Percentiles rank a stretch among this genome's conserved stretches.
phyloP scores from a whole-genome alignment of 2,797 vertebrate genomes.

The Trichosurus vulpecula region DNA sequence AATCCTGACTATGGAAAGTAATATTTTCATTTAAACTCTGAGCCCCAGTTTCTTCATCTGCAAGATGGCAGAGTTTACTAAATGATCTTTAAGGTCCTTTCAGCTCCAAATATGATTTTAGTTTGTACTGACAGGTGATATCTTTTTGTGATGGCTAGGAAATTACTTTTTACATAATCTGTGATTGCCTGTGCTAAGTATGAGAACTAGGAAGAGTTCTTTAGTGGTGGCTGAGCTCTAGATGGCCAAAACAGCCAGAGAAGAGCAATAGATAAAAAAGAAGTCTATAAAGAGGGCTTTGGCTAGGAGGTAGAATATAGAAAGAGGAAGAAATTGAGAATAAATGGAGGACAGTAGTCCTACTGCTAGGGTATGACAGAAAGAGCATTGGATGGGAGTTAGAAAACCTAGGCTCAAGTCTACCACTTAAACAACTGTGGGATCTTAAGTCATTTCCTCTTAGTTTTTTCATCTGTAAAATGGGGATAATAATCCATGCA shows the following conservation, averaged over 20 bases:
- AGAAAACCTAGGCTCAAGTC: too few species aligned
- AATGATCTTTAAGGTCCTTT: background rate
- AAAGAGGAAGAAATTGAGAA: background rate
- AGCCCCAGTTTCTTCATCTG: background rate
- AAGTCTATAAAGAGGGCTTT: background rate
- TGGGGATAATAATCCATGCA: too few species aligned
- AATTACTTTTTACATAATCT: background rate
- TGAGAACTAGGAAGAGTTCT: background rate
- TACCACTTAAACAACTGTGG: too few species aligned
- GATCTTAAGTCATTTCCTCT: too few species aligned
- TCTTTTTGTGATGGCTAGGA: background rate
- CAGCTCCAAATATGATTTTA: background rate
- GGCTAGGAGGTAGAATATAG: background rate
- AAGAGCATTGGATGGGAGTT: too few species aligned
- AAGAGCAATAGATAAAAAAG: background rate
- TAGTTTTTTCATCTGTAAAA: too few species aligned
- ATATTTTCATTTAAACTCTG: background rate
- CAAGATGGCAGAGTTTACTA: background rate
- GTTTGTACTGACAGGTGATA: background rate
- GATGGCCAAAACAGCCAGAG: background rate
- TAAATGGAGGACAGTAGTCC: background rate
- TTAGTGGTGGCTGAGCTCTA: background rate
- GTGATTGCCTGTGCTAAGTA: background rate
- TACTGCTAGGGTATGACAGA: too few species aligned
- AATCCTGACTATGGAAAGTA: background rate